phyloP scores from a whole-genome alignment of 2,888 invertebrate genomes.

The Scaptomyza reducta region DNA sequence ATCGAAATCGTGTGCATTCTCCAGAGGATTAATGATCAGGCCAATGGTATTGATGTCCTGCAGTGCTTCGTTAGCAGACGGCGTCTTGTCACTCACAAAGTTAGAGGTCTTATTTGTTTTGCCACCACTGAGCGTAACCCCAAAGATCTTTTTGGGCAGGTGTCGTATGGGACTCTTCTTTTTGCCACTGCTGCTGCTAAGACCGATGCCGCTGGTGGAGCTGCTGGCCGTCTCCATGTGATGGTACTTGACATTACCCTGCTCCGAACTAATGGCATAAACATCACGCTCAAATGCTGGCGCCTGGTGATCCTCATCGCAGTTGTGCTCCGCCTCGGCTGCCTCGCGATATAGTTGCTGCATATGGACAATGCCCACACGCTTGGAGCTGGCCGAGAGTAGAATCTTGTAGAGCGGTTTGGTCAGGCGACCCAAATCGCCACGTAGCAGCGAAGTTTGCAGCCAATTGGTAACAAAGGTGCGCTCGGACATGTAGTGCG shows the following conservation, averaged over 20 bases:
- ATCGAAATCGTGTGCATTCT: conserved; percentile 82
- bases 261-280: conserved; percentile 92
- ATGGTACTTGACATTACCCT: conserved; percentile 88
- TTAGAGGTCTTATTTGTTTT: conserved; percentile 83
- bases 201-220: conserved; percentile 1
- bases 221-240: conserved; percentile 78
- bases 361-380: conserved; percentile 91
- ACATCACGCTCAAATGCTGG: conserved; percentile 86
- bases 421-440: conserved; percentile 91
- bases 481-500: conserved; percentile 83
- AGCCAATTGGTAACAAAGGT: conserved; percentile 90
- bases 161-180: conserved; percentile 84
- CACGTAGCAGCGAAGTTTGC: conserved; percentile 89
- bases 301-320: conserved; percentile 65
- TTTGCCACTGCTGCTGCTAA: conserved; percentile 56
- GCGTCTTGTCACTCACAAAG: conserved; percentile 82
- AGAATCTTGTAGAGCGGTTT: conserved; percentile 91
- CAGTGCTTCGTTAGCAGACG: conserved; percentile 58
- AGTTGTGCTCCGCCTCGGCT: conserved; percentile 78
- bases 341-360: conserved; percentile 86
- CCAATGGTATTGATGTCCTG: conserved; percentile 85
- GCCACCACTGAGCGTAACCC: conserved; percentile 83
- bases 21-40: conserved; percentile 88
- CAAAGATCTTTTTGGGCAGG: conserved; percentile 84
- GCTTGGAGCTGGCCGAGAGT: conserved; percentile 90